Percentiles rank a stretch among this genome's conserved stretches.
These are phyloP conservation scores for Agrenia bidenticulata DNA, from an alignment of 2,888 invertebrate species.

Conservation along the genomic window DNA sequence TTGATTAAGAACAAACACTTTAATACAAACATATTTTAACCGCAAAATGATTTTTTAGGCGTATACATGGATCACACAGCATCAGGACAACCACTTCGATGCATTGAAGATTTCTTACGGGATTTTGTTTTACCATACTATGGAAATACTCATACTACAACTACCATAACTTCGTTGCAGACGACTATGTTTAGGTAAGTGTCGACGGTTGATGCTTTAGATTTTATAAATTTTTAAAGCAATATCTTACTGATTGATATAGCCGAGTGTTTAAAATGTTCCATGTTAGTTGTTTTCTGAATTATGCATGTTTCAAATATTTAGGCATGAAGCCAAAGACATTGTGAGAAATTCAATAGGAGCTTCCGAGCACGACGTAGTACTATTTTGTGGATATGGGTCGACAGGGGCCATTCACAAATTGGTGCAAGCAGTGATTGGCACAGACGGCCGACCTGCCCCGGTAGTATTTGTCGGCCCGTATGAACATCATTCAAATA, in stretches of 20 bases:
- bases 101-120: conserved; percentile 80
- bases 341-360: conserved; percentile 77
- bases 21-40: too few relatives aligned
- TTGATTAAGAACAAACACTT: too few relatives aligned
- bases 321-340: conserved; percentile 76
- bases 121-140: conserved; percentile 78
- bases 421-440: conserved; percentile 65
- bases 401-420: conserved; percentile 74
- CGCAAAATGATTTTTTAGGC: too few relatives aligned
- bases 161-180: conserved; percentile 81
- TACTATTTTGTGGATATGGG: conserved; percentile 74
- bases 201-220: background rate
- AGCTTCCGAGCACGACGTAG: conserved; percentile 76
- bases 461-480: conserved; percentile 77
- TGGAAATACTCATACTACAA: conserved; percentile 79
- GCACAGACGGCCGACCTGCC: conserved; percentile 56
- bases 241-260: too few relatives aligned
- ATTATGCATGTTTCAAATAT: conserved; percentile 30
- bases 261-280: too few relatives aligned
- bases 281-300: background rate
- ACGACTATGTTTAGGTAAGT: conserved; percentile 79
- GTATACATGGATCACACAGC: conserved; percentile 86
- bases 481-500: conserved; percentile 72
- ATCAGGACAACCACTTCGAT: conserved; percentile 77
- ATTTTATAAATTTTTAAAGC: too few relatives aligned